phyloP scores from a whole-genome alignment of 2,888 invertebrate species.

The Nemurella pictetii region DNA sequence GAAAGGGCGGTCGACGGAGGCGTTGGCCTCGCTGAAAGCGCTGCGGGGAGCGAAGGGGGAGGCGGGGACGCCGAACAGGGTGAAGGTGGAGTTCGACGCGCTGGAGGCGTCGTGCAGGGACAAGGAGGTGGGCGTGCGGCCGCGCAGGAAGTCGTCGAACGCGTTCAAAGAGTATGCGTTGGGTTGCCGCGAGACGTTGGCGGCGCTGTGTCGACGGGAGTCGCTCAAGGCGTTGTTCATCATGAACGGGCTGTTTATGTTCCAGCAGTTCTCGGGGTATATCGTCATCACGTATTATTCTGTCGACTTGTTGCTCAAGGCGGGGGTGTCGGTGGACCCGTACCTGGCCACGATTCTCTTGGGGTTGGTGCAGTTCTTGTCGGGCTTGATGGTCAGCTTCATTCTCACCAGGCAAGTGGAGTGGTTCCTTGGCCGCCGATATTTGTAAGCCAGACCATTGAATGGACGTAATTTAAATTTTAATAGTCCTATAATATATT shows the following conservation, averaged over 20 bases:
- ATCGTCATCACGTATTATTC: constrained; percentile 32
- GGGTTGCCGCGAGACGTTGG: background rate
- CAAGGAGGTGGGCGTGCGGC: background rate
- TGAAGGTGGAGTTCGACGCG: background rate
- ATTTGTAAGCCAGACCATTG: too few species aligned
- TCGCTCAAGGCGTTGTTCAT: constrained; percentile 19
- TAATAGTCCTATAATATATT: too few species aligned
- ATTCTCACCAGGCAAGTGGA: constrained; percentile 7
- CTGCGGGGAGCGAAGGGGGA: background rate
- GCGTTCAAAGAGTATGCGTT: background rate
- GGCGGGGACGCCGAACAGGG: background rate
- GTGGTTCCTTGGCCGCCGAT: too few species aligned
- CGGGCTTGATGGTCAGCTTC: background rate
- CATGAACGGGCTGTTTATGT: constrained; percentile 24
- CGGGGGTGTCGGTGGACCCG: constrained; percentile 16
- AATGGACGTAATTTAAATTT: too few species aligned
- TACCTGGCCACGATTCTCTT: constrained; percentile 26
- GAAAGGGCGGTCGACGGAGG: background rate
- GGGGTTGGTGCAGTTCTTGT: constrained; percentile 21
- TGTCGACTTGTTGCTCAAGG: constrained; percentile 27
- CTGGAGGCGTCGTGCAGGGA: background rate
- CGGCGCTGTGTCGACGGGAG: constrained; percentile 49
- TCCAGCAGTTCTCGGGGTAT: constrained; percentile 31
- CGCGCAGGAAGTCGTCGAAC: background rate
- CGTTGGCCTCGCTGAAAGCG: background rate